phyloP scores from a whole-genome alignment of 2,797 vertebrate genomes.

The Buphagus erythrorhynchus region DNA sequence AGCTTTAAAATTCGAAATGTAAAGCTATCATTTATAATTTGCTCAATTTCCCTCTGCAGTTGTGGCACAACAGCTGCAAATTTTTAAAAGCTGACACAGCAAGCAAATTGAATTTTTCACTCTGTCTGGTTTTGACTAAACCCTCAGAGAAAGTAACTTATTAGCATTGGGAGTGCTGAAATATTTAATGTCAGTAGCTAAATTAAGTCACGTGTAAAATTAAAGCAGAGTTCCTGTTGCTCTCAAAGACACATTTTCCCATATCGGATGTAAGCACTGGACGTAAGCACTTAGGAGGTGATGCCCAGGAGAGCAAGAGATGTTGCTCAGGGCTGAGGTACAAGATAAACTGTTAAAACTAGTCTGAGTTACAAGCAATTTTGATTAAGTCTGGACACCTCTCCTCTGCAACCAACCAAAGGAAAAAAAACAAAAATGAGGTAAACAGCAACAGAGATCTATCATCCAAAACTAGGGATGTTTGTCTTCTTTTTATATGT shows the following conservation, averaged over 20 bases:
- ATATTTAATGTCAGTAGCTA: neutral
- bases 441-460: neutral
- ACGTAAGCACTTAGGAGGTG: neutral
- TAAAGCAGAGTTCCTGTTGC: neutral
- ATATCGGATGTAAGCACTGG: rapidly evolving
- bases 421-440: neutral
- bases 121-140: neutral
- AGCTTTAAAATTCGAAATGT: neutral
- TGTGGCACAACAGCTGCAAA: neutral
- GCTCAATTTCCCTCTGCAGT: neutral
- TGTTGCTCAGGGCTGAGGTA: neutral
- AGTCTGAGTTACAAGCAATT: neutral
- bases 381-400: neutral
- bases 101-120: neutral
- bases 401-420: neutral
- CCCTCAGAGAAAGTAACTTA: neutral
- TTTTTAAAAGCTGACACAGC: neutral
- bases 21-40: neutral
- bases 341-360: neutral
- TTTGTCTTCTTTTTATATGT: conserved; percentile 56
- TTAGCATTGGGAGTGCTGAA: neutral
- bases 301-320: neutral
- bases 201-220: neutral
- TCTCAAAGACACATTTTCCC: neutral
- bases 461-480: conserved; percentile 19